Percentiles rank a stretch among this genome's conserved stretches.
Conservation (phyloP, 2,113 vertebrate genomes). For the Gambusia holbrooki region DNA sequence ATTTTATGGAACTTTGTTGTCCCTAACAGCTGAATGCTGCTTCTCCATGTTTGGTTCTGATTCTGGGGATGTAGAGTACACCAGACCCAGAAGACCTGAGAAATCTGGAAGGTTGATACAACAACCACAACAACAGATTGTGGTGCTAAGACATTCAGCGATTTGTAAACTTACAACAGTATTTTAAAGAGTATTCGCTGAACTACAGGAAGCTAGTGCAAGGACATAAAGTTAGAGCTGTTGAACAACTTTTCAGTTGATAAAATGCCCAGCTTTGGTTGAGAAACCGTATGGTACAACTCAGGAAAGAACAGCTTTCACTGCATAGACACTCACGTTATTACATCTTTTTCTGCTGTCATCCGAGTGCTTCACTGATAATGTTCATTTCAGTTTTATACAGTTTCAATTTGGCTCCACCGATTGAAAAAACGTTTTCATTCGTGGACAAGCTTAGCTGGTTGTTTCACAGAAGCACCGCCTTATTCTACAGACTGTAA, state of each 20-base stretch:
- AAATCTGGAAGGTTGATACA: too few relatives aligned
- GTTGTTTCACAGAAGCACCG: conserved; percentile 30
- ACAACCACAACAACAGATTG: too few relatives aligned
- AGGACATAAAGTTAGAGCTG: neutral
- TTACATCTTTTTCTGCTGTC: conserved; percentile 37
- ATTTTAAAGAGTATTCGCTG: too few relatives aligned
- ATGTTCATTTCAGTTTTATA: conserved; percentile 56
- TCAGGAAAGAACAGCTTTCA: conserved; percentile 27
- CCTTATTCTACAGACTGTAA: conserved; percentile 37
- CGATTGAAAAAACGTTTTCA: conserved; percentile 61
- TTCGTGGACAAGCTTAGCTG: conserved; percentile 36
- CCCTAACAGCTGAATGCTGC: too few relatives aligned
- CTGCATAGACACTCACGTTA: conserved; percentile 48
- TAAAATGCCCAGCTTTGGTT: neutral
- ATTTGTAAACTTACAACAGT: too few relatives aligned
- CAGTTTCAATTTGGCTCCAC: conserved; percentile 49
- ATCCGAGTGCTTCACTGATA: conserved; percentile 33
- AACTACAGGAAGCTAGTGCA: too few relatives aligned
- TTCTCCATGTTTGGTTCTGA: too few relatives aligned
- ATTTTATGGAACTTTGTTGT: too few relatives aligned
- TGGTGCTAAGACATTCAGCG: too few relatives aligned
- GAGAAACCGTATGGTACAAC: neutral
- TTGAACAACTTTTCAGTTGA: neutral
- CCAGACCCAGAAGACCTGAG: too few relatives aligned
- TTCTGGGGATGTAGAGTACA: too few relatives aligned